A percentile compares a stretch with the other conserved stretches of the same genome.
phyloP scores from a whole-genome alignment of 1,140 invertebrate species.

The Pseudomyrmex concolor region DNA sequence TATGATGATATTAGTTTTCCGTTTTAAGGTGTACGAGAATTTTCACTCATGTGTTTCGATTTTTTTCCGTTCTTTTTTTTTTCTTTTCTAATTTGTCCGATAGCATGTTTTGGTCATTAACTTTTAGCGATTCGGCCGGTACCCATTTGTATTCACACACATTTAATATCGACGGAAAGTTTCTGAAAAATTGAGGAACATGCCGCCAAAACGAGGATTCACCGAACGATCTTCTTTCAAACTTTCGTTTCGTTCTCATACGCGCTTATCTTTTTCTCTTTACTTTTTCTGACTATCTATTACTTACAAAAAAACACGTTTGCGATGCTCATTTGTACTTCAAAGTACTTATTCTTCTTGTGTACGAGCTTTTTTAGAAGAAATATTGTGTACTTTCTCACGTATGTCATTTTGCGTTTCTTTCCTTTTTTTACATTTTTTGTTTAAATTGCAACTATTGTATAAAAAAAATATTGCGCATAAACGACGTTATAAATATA shows the following conservation, averaged over 20 bases:
- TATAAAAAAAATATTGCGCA: constrained; percentile 28
- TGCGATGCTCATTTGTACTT: constrained; percentile 42
- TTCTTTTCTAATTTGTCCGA: constrained; percentile 13
- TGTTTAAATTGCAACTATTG: constrained; percentile 9
- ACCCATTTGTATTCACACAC: constrained; percentile 44
- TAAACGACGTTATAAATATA: constrained; percentile 17
- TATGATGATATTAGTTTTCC: background rate
- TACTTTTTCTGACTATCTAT: constrained; percentile 17
- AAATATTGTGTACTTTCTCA: background rate
- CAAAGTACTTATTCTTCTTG: constrained; percentile 27
- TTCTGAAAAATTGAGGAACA: constrained; percentile 66
- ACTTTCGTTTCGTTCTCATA: constrained; percentile 17
- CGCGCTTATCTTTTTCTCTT: background rate
- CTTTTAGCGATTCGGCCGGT: constrained; percentile 32
- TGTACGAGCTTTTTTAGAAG: constrained; percentile 20
- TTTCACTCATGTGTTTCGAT: constrained; percentile 5
- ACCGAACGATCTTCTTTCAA: background rate
- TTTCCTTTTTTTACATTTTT: background rate
- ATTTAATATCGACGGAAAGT: constrained; percentile 49
- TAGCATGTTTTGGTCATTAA: constrained; percentile 26
- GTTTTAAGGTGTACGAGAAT: constrained; percentile 10
- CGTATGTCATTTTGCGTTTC: constrained; percentile 11
- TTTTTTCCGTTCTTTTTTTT: constrained; percentile 30
- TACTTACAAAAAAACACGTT: constrained; percentile 13
- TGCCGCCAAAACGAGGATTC: constrained; percentile 58